Percentiles rank a stretch among this genome's conserved stretches.
Conservation (phyloP, 23 tunicate genomes). For the Trididemnum clinides region DNA sequence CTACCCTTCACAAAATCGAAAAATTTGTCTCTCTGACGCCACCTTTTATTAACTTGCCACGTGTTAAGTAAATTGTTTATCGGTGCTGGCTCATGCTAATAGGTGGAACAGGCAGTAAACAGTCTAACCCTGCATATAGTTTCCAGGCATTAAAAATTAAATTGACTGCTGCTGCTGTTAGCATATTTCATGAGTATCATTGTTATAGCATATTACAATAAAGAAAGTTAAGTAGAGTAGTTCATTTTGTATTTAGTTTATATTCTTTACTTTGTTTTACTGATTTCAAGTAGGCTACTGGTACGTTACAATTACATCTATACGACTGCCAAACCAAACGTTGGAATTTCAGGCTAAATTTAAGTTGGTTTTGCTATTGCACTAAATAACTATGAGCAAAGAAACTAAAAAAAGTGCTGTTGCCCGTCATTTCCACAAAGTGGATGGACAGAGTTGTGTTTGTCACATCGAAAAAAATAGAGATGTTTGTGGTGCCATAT, state of each 20-base stretch:
- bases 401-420: background rate
- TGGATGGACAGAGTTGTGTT: background rate
- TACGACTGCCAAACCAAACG: background rate
- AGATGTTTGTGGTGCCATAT: background rate
- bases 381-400: background rate
- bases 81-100: background rate
- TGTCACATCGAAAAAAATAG: background rate
- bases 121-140: background rate
- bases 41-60: background rate
- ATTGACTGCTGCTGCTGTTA: background rate
- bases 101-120: too few relatives aligned
- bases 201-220: background rate
- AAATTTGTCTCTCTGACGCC: background rate
- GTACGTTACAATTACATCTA: background rate
- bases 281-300: too few relatives aligned
- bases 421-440: background rate
- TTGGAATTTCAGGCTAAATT: background rate
- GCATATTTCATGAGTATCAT: background rate
- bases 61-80: background rate
- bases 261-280: background rate
- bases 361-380: background rate
- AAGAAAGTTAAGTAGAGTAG: background rate
- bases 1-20: background rate
- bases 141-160: background rate
- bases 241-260: background rate